These are phyloP conservation scores for Phalloptychus januarius DNA, from an alignment of 2,797 vertebrate species.

Conservation along the genomic window DNA sequence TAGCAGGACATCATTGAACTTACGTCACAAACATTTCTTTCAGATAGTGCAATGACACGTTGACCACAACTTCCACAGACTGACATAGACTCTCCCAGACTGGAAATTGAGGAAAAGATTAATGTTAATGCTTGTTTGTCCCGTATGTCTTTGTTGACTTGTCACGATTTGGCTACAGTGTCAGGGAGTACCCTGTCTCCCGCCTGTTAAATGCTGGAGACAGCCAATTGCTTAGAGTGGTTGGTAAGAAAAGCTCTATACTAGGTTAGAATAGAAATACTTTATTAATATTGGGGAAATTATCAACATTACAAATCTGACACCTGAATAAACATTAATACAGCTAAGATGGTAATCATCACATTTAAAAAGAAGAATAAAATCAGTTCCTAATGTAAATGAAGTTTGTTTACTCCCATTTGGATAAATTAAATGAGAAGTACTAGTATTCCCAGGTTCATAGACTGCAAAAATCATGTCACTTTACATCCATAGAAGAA, in stretches of 20 bases:
- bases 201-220: not conserved
- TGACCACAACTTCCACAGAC: not conserved
- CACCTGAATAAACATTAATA: no score
- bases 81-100: not conserved
- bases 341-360: no score
- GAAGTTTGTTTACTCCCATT: not conserved
- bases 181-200: not conserved
- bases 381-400: not conserved
- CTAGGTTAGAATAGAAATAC: no score
- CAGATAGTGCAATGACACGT: constrained; percentile 27
- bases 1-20: constrained; percentile 58
- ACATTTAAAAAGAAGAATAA: no score
- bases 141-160: not conserved
- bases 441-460: not conserved
- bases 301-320: no score
- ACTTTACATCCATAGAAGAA: not conserved
- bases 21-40: constrained; percentile 56
- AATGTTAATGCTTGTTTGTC: not conserved
- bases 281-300: no score
- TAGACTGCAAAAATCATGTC: not conserved
- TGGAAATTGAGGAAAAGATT: not conserved
- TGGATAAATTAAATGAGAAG: not conserved
- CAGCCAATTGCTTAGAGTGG: not conserved
- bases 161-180: not conserved
- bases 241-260: not conserved